phyloP scores from a whole-genome alignment of 2,888 invertebrate genomes.

The Eupsilia transversa region DNA sequence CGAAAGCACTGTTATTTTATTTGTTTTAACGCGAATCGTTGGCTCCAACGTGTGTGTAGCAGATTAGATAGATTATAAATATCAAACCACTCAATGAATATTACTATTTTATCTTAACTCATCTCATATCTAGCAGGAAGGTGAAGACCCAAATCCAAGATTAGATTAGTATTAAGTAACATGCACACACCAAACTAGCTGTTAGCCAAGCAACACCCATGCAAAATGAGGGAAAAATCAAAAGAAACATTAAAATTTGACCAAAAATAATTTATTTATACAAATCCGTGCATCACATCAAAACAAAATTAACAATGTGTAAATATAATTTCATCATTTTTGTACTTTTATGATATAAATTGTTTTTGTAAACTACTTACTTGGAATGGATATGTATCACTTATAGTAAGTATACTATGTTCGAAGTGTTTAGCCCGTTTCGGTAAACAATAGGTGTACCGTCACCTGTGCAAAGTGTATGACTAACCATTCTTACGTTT shows the following conservation, averaged over 20 bases:
- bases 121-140: slow-evolving; percentile 21
- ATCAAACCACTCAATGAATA: slow-evolving; percentile 32
- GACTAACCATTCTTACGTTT: slow-evolving; percentile 46
- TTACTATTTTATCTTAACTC: slow-evolving; percentile 19
- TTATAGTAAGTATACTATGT: slow-evolving; percentile 32
- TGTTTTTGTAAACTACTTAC: slow-evolving; percentile 55
- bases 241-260: slow-evolving; percentile 71
- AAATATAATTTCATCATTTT: slow-evolving; percentile 61
- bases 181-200: slow-evolving; percentile 67
- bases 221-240: slow-evolving; percentile 72
- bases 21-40: slow-evolving; percentile 11
- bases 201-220: slow-evolving; percentile 71
- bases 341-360: slow-evolving; percentile 63
- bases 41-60: slow-evolving; percentile 2
- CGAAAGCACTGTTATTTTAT: slow-evolving; percentile 12
- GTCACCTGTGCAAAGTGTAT: slow-evolving; percentile 64
- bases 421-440: slow-evolving; percentile 10
- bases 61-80: slow-evolving; percentile 30
- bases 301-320: slow-evolving; percentile 62
- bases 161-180: slow-evolving; percentile 43
- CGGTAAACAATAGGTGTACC: slow-evolving; percentile 38
- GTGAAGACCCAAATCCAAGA: slow-evolving; percentile 26
- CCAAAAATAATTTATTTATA: slow-evolving; percentile 75
- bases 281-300: slow-evolving; percentile 61
- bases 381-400: slow-evolving; percentile 63